Evolutionary conservation across 1,140 invertebrate genomes (phyloP).

Genomic region (Paraescarpia echinospica): DNA sequence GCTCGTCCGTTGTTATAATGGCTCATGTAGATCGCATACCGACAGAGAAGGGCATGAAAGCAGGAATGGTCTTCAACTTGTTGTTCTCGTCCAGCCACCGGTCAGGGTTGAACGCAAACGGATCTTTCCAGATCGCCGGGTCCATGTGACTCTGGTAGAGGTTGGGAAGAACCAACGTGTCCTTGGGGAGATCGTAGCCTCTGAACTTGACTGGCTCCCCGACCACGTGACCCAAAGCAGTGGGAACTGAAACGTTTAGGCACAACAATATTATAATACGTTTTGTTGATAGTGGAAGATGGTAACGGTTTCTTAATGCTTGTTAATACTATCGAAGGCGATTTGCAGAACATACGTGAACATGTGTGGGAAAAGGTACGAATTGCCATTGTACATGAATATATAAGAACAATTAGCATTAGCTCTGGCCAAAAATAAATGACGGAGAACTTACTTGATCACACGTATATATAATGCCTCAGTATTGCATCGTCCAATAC

Average conservation of each 20-base stretch:
- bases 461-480: neutral
- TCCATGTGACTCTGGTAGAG: neutral
- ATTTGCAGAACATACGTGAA: too few relatives aligned
- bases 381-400: too few relatives aligned
- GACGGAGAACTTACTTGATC: too few relatives aligned
- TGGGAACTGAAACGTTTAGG: neutral
- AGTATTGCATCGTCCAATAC: neutral
- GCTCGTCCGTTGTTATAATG: neutral
- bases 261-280: neutral
- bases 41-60: conserved; percentile 12
- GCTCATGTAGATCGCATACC: neutral
- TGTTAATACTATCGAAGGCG: too few relatives aligned
- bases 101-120: conserved; percentile 9
- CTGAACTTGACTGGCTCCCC: neutral
- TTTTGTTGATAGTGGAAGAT: too few relatives aligned
- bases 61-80: neutral
- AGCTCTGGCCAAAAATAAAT: too few relatives aligned
- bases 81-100: neutral
- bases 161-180: neutral
- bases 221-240: neutral
- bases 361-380: too few relatives aligned
- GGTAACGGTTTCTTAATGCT: too few relatives aligned
- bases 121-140: neutral
- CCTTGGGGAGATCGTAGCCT: neutral
- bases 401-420: too few relatives aligned